Conservation (phyloP, 1,140 invertebrate genomes). For the Nasonia longicornis region DNA sequence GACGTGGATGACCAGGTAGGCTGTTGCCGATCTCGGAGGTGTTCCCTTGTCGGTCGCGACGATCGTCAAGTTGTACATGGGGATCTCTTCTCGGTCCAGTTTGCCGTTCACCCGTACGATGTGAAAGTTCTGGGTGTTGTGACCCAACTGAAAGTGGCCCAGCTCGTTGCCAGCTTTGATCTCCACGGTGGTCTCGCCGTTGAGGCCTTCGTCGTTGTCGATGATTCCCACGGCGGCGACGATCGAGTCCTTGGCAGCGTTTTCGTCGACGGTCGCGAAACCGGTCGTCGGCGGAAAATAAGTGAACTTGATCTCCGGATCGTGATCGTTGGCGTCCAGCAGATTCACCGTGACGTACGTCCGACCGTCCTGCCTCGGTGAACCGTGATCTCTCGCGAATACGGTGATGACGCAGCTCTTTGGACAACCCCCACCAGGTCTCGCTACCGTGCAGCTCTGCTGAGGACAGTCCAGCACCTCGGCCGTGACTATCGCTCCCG, state of each 20-base stretch:
- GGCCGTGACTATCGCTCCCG: conserved; percentile 85
- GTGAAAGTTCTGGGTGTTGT: conserved; percentile 86
- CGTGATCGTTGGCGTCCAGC: conserved; percentile 94
- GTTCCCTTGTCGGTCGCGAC: conserved; percentile 90
- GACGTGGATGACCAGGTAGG: conserved; percentile 90
- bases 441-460: conserved; percentile 72
- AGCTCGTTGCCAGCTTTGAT: conserved; percentile 92
- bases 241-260: conserved; percentile 87
- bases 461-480: conserved; percentile 85
- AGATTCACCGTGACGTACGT: conserved; percentile 96
- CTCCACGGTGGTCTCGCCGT: conserved; percentile 87
- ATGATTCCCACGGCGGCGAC: conserved; percentile 94
- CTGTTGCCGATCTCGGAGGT: conserved; percentile 84
- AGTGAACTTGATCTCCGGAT: conserved; percentile 90
- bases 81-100: conserved; percentile 91
- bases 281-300: conserved; percentile 87
- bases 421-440: conserved; percentile 75
- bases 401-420: conserved; percentile 95
- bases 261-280: conserved; percentile 93
- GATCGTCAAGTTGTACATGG: conserved; percentile 92
- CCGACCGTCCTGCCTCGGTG: conserved; percentile 88
- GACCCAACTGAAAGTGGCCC: conserved; percentile 84
- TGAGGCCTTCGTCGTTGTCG: conserved; percentile 90
- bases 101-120: conserved; percentile 92
- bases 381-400: conserved; percentile 92